Conservation (phyloP, 2,797 vertebrate species). For the Pseudotriccus pelzelni region DNA sequence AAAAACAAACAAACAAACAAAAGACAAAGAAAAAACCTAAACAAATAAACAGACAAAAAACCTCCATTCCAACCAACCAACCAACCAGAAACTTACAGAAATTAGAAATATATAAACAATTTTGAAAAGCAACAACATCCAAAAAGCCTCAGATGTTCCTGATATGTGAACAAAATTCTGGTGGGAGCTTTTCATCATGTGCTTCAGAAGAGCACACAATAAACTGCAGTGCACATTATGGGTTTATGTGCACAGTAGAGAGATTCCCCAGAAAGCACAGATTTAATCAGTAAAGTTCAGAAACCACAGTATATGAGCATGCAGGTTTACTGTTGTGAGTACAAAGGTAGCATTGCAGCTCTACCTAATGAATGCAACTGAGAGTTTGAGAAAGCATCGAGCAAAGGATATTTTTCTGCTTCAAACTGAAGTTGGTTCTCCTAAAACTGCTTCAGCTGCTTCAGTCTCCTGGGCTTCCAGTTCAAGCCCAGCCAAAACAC, state of each 20-base stretch:
- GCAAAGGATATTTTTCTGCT: neutral
- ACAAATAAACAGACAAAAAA: neutral
- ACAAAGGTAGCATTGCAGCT: neutral
- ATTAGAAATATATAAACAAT: neutral
- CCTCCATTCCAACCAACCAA: accelerated
- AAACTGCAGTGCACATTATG: neutral
- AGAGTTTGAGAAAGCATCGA: neutral
- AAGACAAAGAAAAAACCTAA: neutral
- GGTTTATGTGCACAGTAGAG: neutral
- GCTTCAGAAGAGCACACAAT: neutral
- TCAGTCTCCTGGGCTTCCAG: neutral
- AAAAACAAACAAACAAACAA: neutral
- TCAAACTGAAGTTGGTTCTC: neutral
- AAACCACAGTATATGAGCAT: neutral
- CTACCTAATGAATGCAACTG: neutral
- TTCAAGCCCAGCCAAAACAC: neutral
- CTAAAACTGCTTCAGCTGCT: neutral
- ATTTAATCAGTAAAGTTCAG: neutral
- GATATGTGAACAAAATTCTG: neutral
- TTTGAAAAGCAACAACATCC: neutral
- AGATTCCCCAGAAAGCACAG: neutral
- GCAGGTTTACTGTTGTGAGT: neutral
- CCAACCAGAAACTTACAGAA: neutral
- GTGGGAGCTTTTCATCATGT: neutral
- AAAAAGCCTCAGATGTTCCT: neutral